phyloP scores from a whole-genome alignment of 2,797 vertebrate genomes.

The Darevskia mixta region DNA sequence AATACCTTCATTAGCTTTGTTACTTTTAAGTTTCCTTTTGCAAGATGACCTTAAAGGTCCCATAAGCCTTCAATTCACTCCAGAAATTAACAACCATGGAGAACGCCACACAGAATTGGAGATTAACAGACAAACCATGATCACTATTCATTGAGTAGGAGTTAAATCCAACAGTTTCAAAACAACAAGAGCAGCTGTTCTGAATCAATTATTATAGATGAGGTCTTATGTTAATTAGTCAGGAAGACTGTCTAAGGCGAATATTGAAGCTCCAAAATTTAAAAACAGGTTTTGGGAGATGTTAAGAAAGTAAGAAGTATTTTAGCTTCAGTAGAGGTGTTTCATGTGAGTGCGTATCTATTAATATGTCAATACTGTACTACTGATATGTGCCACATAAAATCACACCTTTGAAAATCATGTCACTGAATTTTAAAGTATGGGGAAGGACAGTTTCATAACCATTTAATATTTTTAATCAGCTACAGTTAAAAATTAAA shows the following conservation, averaged over 20 bases:
- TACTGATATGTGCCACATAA: not conserved
- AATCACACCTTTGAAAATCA: not conserved
- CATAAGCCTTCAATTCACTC: not conserved
- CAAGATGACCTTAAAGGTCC: not conserved
- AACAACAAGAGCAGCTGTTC: not conserved
- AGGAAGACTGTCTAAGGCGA: not conserved
- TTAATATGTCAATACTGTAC: too few species aligned
- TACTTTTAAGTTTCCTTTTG: not conserved
- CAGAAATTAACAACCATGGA: not conserved
- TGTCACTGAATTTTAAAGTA: not conserved
- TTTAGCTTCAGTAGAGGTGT: not conserved
- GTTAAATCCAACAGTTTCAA: not conserved
- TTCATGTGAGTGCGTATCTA: not conserved
- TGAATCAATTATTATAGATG: not conserved
- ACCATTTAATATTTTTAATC: not conserved
- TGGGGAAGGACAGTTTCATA: not conserved
- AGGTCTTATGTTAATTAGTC: not conserved
- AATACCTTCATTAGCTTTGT: not conserved
- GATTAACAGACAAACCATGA: not conserved
- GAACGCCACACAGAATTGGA: not conserved
- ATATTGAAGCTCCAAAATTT: not conserved
- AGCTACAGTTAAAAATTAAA: not conserved
- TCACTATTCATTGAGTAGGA: not conserved
- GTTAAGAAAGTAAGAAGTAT: constrained; percentile 23
- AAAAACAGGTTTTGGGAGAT: constrained; percentile 17